These are phyloP conservation scores for Micoletzkya japonica DNA, from an alignment of 2,888 invertebrate species.

Conservation along the genomic window DNA sequence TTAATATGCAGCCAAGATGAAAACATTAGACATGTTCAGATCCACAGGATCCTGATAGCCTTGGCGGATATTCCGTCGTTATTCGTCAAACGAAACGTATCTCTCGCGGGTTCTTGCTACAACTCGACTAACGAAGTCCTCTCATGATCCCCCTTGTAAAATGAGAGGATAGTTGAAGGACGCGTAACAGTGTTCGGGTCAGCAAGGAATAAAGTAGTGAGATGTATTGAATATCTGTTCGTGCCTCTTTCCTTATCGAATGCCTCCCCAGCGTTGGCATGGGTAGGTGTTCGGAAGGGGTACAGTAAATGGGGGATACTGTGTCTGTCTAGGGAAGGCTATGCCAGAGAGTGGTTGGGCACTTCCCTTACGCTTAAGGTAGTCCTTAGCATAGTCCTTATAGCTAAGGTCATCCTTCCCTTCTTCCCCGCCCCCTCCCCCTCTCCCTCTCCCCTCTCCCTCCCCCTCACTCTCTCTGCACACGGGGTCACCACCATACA, in stretches of 20 bases:
- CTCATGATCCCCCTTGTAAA: background rate
- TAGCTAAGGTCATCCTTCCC: background rate
- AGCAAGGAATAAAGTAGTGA: no score
- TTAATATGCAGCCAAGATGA: background rate
- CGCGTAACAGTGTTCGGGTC: no score
- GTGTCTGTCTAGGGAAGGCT: no score
- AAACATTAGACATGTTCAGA: no score
- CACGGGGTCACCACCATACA: no score
- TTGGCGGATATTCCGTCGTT: conserved; percentile 10
- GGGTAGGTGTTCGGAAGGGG: no score
- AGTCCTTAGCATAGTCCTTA: background rate
- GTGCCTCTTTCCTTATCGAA: no score
- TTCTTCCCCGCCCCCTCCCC: background rate
- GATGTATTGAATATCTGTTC: no score
- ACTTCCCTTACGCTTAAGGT: conserved; percentile 77
- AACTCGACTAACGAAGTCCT: background rate
- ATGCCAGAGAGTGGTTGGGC: conserved; percentile 34
- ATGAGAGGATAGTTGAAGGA: no score
- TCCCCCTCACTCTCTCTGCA: conserved; percentile 1
- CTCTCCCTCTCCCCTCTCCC: background rate
- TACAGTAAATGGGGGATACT: no score
- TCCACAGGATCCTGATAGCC: no score
- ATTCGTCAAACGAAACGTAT: background rate
- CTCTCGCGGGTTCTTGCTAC: background rate
- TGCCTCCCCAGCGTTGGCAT: no score